These are phyloP conservation scores for Ispidina picta DNA, from an alignment of 2,797 vertebrate genomes.

Conservation along the genomic window DNA sequence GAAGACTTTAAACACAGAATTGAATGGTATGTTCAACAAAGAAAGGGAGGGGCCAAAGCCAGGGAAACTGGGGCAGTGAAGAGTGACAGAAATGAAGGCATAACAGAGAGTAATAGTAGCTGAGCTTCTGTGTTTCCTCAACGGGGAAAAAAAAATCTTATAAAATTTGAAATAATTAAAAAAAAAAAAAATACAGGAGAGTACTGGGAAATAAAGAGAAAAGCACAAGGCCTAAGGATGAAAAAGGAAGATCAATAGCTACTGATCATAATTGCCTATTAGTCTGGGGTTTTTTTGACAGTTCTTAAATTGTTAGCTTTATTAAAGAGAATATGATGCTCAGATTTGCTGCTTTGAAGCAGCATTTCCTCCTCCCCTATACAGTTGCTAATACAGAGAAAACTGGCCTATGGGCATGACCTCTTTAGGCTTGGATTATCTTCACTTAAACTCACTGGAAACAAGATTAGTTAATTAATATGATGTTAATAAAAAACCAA, in stretches of 20 bases:
- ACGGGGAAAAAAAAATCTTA: background rate
- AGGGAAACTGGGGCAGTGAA: background rate
- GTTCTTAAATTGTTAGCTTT: background rate
- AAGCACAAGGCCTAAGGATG: background rate
- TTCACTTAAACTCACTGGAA: conserved; percentile 1
- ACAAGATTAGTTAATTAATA: background rate
- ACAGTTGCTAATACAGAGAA: background rate
- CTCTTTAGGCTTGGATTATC: conserved; percentile 13
- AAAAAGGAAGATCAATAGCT: background rate
- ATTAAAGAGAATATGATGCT: background rate
- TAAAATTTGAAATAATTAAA: background rate
- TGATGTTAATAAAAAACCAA: conserved; percentile 20
- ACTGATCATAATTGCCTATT: background rate
- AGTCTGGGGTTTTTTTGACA: background rate
- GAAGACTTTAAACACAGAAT: background rate
- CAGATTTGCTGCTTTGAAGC: background rate
- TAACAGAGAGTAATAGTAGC: background rate
- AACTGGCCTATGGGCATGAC: background rate
- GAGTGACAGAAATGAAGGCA: background rate
- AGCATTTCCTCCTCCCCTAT: conserved; percentile 1
- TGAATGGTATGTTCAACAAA: background rate
- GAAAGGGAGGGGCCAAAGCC: background rate
- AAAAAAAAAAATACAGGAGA: background rate
- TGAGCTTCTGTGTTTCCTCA: background rate
- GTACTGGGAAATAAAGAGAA: background rate